These are phyloP conservation scores for Desoria tigrina DNA, from an alignment of 2,888 invertebrate genomes.

Conservation along the genomic window DNA sequence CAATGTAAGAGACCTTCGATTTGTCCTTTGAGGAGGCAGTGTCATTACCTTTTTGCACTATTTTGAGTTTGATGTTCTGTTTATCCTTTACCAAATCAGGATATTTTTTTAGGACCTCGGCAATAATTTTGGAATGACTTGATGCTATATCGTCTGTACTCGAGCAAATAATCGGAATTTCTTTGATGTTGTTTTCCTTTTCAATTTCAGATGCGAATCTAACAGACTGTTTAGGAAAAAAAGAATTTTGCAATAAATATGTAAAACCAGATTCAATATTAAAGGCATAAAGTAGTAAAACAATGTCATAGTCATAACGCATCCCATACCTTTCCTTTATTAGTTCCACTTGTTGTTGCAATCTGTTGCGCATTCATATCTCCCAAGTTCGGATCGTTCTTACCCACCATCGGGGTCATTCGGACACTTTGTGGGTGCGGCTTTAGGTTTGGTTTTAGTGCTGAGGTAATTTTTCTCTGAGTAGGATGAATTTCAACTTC, in stretches of 20 bases:
- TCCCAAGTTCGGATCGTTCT: constrained; percentile 11
- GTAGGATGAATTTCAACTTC: constrained; percentile 1
- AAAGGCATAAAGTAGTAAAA: not conserved
- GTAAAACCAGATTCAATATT: not conserved
- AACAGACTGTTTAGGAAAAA: constrained; percentile 55
- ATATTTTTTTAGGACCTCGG: constrained; percentile 83
- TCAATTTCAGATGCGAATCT: constrained; percentile 63
- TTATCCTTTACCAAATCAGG: constrained; percentile 83
- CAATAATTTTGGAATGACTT: constrained; percentile 83
- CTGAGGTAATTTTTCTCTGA: not conserved
- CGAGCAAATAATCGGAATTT: not conserved
- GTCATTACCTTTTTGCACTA: constrained; percentile 65
- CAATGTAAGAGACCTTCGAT: constrained; percentile 60
- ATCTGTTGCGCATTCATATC: not conserved
- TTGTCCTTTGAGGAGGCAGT: constrained; percentile 46
- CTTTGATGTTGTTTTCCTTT: constrained; percentile 62
- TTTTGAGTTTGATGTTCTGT: constrained; percentile 82
- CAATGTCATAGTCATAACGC: not conserved
- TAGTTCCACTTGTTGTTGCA: not conserved
- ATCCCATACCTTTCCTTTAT: constrained; percentile 19
- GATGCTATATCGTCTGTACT: constrained; percentile 34
- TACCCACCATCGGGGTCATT: constrained; percentile 7
- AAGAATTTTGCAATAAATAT: not conserved
- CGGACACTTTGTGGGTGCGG: not conserved
- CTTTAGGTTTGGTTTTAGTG: constrained; percentile 9